These are phyloP conservation scores for Helogale parvula DNA, from an alignment of 2,113 vertebrate species.

Conservation along the genomic window DNA sequence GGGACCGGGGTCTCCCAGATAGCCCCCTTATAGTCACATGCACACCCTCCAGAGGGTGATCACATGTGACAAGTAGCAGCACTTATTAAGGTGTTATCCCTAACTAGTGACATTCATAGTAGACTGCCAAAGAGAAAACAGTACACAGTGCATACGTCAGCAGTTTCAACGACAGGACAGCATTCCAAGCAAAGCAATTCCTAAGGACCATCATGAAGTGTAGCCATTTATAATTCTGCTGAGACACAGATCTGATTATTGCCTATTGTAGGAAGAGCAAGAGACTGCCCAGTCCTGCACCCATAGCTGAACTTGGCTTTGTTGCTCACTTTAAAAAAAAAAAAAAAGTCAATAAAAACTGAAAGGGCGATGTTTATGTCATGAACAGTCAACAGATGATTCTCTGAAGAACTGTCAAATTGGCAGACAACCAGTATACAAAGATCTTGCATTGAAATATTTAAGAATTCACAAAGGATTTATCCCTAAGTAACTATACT, in stretches of 20 bases:
- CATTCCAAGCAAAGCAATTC: slow-evolving; percentile 47
- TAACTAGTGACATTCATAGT: background rate
- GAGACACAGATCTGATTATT: slow-evolving; percentile 35
- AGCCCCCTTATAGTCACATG: background rate
- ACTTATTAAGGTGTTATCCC: slow-evolving; percentile 34
- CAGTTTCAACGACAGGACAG: background rate
- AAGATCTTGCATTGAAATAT: background rate
- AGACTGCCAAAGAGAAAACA: background rate
- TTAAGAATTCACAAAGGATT: slow-evolving; percentile 39
- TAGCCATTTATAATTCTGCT: slow-evolving; percentile 44
- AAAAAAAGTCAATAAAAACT: slow-evolving; percentile 50
- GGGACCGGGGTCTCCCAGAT: background rate
- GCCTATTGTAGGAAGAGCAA: background rate
- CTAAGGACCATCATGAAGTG: slow-evolving; percentile 34
- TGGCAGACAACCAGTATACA: background rate
- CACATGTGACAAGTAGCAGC: background rate
- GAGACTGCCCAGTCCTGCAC: background rate
- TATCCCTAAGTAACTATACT: background rate
- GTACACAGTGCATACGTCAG: background rate
- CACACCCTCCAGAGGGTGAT: background rate
- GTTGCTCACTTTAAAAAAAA: background rate
- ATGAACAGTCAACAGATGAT: slow-evolving; percentile 7
- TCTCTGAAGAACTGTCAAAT: background rate
- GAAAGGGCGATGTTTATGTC: background rate
- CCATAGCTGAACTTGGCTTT: background rate